A percentile compares a stretch with the other conserved stretches of the same genome.
Conservation (phyloP, 2,113 vertebrate species). For the Romanogobio albipinnatus region DNA sequence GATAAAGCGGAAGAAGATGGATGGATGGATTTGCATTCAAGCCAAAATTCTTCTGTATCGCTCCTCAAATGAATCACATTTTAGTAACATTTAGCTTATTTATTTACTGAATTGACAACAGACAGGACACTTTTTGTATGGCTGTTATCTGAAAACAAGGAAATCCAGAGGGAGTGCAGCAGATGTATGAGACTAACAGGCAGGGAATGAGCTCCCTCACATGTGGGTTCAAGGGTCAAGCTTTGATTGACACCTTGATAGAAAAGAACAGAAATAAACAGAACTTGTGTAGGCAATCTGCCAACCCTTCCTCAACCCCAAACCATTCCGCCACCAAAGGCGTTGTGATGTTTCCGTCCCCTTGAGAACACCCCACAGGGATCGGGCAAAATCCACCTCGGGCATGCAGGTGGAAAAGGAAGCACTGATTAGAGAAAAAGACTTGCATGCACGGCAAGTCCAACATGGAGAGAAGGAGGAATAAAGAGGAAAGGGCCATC, state of each 20-base stretch:
- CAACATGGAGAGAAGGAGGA: slow-evolving; percentile 12
- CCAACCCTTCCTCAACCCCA: background rate
- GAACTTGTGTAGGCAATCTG: background rate
- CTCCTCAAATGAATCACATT: too few relatives aligned
- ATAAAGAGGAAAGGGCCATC: slow-evolving; percentile 12
- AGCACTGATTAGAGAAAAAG: slow-evolving; percentile 32
- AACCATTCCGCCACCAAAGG: background rate
- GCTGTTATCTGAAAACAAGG: background rate
- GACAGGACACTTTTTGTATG: background rate
- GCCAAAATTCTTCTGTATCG: too few relatives aligned
- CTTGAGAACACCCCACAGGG: background rate
- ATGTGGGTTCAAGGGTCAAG: background rate
- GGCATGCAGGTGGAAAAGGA: background rate
- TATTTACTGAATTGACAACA: background rate
- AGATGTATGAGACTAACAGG: background rate
- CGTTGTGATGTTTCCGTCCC: background rate
- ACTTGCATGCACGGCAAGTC: slow-evolving; percentile 8
- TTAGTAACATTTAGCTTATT: background rate
- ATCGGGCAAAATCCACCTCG: background rate
- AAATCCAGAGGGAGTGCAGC: background rate
- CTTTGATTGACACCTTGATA: slow-evolving; percentile 26
- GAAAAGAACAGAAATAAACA: background rate
- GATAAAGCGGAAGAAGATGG: too few relatives aligned
- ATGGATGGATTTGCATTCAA: too few relatives aligned
- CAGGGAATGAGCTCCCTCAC: background rate